These are phyloP conservation scores for Resseliella maxima DNA, from an alignment of 2,888 invertebrate genomes.

Conservation along the genomic window DNA sequence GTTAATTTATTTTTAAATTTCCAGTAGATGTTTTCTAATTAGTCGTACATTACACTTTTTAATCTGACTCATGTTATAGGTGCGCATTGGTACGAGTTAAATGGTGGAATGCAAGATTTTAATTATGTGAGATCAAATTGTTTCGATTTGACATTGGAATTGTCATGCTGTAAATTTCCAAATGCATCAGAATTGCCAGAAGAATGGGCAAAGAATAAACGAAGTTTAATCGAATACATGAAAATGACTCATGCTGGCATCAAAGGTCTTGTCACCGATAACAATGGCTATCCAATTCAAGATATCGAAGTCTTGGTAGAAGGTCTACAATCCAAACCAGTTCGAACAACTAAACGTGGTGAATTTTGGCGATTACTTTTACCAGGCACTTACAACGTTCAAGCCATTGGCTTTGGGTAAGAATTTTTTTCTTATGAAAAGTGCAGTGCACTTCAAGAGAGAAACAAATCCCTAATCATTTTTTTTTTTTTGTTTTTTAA, in stretches of 20 bases:
- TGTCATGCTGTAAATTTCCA: conserved; percentile 97
- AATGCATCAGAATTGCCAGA: conserved; percentile 73
- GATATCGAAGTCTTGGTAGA: conserved; percentile 81
- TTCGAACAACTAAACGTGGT: conserved; percentile 82
- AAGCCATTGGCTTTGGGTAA: conserved; percentile 80
- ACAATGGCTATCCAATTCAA: conserved; percentile 67
- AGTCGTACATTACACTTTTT: no score
- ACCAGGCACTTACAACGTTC: conserved; percentile 86
- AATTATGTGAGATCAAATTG: conserved; percentile 96
- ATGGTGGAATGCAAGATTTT: conserved; percentile 94
- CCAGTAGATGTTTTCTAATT: background rate
- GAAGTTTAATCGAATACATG: conserved; percentile 84
- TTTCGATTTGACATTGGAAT: conserved; percentile 95
- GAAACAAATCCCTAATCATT: no score
- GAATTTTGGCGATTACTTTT: conserved; percentile 94
- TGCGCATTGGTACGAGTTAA: conserved; percentile 1
- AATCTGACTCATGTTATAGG: no score
- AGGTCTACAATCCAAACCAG: conserved; percentile 81
- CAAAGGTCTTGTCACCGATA: conserved; percentile 68
- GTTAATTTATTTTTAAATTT: no score
- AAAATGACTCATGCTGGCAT: conserved; percentile 83
- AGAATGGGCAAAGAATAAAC: conserved; percentile 90
- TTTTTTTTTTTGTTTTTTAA: no score
- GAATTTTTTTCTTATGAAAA: conserved; percentile 53
- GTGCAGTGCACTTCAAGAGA: background rate